These are phyloP conservation scores for Xylota sylvarum DNA, from an alignment of 2,888 invertebrate species.

Conservation along the genomic window DNA sequence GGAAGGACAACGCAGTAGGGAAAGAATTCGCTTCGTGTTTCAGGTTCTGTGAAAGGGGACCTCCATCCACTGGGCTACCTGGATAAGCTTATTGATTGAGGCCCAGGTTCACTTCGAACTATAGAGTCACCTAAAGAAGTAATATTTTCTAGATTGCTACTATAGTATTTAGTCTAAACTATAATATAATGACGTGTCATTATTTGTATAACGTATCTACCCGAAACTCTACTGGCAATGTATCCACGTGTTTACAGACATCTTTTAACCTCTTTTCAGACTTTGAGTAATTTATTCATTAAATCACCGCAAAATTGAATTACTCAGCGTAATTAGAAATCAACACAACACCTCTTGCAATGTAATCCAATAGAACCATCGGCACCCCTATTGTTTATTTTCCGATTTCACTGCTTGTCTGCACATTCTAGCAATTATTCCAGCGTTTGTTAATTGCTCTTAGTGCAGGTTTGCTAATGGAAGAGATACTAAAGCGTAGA, in stretches of 20 bases:
- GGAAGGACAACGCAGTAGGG: too few relatives aligned
- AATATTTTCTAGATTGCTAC: too few relatives aligned
- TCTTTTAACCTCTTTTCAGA: constrained; percentile 36
- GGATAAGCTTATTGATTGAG: too few relatives aligned
- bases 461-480: constrained; percentile 56
- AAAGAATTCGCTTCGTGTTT: too few relatives aligned
- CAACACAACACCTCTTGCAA: constrained; percentile 54
- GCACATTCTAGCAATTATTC: constrained; percentile 50
- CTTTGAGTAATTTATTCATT: constrained; percentile 63
- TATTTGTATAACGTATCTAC: not conserved
- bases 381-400: constrained; percentile 27
- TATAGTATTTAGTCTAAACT: too few relatives aligned
- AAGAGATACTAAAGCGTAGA: constrained; percentile 37
- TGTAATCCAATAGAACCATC: not conserved
- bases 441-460: constrained; percentile 59
- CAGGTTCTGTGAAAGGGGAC: too few relatives aligned
- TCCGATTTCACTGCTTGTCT: constrained; percentile 47
- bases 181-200: not conserved
- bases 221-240: not conserved
- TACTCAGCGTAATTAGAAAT: constrained; percentile 71
- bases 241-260: not conserved
- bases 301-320: constrained; percentile 71
- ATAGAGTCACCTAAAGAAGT: too few relatives aligned
- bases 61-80: too few relatives aligned
- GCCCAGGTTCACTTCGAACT: too few relatives aligned